Base-by-base conservation (phyloP, 2,888 invertebrate genomes). In the Oegoconia quadripuncta region DNA sequence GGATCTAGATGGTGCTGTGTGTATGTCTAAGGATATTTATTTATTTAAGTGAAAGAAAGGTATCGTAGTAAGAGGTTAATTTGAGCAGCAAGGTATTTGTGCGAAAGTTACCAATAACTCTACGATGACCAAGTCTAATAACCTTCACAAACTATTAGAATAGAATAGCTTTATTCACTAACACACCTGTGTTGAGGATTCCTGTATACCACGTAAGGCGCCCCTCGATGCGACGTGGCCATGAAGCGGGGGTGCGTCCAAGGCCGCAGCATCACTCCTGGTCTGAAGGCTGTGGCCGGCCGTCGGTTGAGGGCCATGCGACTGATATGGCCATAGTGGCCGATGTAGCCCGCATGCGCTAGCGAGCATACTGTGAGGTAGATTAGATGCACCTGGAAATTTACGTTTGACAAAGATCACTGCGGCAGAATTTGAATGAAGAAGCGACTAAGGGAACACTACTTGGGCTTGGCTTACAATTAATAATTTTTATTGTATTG, bases 171-270 rank as follows among this genome's bases (percentile, higher is more conserved):
- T 23, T n/a, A n/a, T n/a, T n/a, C n/a, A n/a, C n/a, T n/a, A n/a
- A n/a, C n/a, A n/a, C 56, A 76, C 81, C 77, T 78, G 15, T 74
- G 69, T 1, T 76, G 74, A 1, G 68, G 51, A 47, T 69, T 75
- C 38, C 80, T 72, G 29, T 79, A 83, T 1, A 83, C 39, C 3
- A 80, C 64, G 42, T 78, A 81, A 0, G 86, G 86, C 3, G 73
- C 56, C n/a, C n/a, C n/a, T 35, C 84, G 55, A 31, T 80, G 66
- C 1, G 78, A 75, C 0, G 79, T 66, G 0, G 74, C 65, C 34
- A 74, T 53, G 15, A 76, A 44, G 8, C 77, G 52, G 9, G 62
- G 73, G 9, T 67, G 74, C 2, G 44, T 50, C 74, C 73, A 74
- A 1, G 76, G 76, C 23, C 81, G 74, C 47, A 83, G 45, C 34